Conservation (phyloP, 1,140 invertebrate genomes). For the Berghia stephanieae region DNA sequence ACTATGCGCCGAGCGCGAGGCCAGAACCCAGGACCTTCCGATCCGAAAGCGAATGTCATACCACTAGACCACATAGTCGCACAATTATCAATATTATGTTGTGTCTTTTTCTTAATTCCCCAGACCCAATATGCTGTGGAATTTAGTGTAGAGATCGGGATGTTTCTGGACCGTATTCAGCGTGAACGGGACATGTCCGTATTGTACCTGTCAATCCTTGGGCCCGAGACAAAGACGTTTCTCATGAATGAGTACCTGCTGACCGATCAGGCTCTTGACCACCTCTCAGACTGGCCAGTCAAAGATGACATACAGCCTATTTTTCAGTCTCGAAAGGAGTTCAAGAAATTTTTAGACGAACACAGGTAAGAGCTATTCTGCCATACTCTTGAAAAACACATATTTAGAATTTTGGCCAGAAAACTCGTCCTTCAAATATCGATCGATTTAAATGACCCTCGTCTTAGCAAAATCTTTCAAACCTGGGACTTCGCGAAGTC, state of each 20-base stretch:
- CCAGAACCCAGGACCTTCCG: too few species aligned
- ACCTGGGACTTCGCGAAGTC: too few species aligned
- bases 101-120: too few species aligned
- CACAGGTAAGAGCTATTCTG: slow-evolving; percentile 37
- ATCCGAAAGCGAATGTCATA: too few species aligned
- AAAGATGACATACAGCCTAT: slow-evolving; percentile 36
- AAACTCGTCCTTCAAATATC: too few species aligned
- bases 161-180: slow-evolving; percentile 50
- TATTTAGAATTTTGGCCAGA: too few species aligned
- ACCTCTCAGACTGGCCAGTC: slow-evolving; percentile 50
- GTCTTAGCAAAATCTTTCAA: too few species aligned
- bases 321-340: slow-evolving; percentile 42
- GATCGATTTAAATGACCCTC: too few species aligned
- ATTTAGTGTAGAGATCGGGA: slow-evolving; percentile 46
- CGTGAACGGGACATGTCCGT: slow-evolving; percentile 54
- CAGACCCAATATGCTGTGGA: slow-evolving; percentile 36
- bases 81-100: too few species aligned
- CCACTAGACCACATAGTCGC: too few species aligned
- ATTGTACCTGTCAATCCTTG: slow-evolving; percentile 51
- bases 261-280: slow-evolving; percentile 46
- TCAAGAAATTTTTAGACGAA: slow-evolving; percentile 38
- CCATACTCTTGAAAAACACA: too few species aligned
- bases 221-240: slow-evolving; percentile 53
- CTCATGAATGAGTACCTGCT: slow-evolving; percentile 51
- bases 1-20: too few species aligned